These are phyloP conservation scores for Chaetodon trifasciatus DNA, from an alignment of 2,797 vertebrate species.

Conservation along the genomic window DNA sequence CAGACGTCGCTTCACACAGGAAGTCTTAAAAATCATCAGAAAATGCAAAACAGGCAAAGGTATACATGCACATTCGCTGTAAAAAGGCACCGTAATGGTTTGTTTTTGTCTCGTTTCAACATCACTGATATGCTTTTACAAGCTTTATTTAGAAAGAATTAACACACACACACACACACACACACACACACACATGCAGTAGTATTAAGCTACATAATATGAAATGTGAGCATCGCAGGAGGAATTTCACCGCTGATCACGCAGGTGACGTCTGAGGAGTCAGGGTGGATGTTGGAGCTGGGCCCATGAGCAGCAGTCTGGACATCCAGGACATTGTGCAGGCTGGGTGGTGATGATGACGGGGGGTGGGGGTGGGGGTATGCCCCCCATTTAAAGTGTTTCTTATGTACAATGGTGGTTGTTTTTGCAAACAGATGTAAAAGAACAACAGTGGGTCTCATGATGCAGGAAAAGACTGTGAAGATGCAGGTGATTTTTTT, in stretches of 20 bases:
- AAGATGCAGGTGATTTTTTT: conserved; percentile 67
- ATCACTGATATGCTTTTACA: conserved; percentile 12
- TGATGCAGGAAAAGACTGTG: conserved; percentile 76
- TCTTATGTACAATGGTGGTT: conserved; percentile 69
- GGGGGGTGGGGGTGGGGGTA: conserved; percentile 17
- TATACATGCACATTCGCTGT: conserved; percentile 45
- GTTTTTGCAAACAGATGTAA: conserved; percentile 61
- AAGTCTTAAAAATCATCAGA: conserved; percentile 37
- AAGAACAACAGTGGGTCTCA: conserved; percentile 57
- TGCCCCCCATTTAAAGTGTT: conserved; percentile 59
- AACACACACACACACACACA: neutral
- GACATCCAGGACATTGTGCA: conserved; percentile 36
- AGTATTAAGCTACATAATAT: neutral
- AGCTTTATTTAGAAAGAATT: conserved; percentile 10
- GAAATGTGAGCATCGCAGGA: conserved; percentile 9
- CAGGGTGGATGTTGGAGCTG: conserved; percentile 46
- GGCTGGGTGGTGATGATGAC: conserved; percentile 18
- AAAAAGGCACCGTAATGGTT: neutral
- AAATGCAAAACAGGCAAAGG: neutral
- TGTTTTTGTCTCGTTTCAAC: conserved; percentile 14
- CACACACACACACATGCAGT: neutral
- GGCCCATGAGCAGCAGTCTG: conserved; percentile 25
- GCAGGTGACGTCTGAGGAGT: conserved; percentile 15
- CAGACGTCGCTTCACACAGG: conserved; percentile 1
- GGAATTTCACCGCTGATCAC: conserved; percentile 11